Evolutionary conservation across 2,888 invertebrate species (phyloP).

Genomic region (Sarcophaga rosellei): DNA sequence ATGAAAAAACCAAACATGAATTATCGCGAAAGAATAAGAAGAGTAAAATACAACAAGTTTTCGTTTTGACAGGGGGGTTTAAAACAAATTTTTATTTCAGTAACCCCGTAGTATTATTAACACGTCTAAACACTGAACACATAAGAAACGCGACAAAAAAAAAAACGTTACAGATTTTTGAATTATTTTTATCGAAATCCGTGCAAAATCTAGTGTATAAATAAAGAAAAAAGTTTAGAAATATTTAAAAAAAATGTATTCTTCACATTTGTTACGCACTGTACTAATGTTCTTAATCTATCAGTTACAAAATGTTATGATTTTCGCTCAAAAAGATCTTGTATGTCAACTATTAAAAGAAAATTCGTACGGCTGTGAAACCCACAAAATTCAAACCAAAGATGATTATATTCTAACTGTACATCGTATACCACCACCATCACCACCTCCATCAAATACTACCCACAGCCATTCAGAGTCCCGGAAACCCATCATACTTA

Average conservation of each 20-base stretch:
- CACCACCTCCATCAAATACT: neutral
- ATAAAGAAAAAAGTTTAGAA: neutral
- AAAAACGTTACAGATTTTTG: neutral
- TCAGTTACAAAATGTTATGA: neutral
- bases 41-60: neutral
- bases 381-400: constrained; percentile 74
- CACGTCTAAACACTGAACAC: constrained; percentile 25
- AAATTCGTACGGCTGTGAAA: constrained; percentile 74
- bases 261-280: neutral
- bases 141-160: neutral
- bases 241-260: neutral
- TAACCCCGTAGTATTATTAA: constrained; percentile 31
- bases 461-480: too few species aligned
- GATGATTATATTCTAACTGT: constrained; percentile 77
- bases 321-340: constrained; percentile 69
- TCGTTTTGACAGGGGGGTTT: neutral
- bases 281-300: neutral
- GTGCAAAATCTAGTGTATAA: too few species aligned
- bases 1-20: neutral
- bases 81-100: constrained; percentile 9
- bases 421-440: constrained; percentile 75
- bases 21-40: neutral
- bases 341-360: constrained; percentile 74
- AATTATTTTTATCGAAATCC: neutral
- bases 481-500: constrained; percentile 70